A percentile compares a stretch with the other conserved stretches of the same genome.
Evolutionary conservation across 2,797 vertebrate species (phyloP).

Genomic region (Anguilla marmorata): DNA sequence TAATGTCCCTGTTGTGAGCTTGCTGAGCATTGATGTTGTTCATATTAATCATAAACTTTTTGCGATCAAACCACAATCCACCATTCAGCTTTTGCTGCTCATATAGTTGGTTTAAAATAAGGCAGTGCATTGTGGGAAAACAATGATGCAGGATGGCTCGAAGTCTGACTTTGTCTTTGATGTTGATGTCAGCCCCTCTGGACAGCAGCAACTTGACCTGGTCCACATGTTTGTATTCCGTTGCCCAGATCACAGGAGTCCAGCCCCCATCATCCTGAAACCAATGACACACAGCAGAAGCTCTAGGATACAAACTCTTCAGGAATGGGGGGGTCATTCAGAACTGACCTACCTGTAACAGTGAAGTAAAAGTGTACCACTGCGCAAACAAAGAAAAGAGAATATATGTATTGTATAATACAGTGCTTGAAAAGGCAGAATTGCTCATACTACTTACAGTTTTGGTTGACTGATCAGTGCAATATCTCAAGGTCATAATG

Average conservation of each 20-base stretch:
- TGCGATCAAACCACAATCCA: neutral
- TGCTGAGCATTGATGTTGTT: neutral
- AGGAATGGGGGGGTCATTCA: neutral
- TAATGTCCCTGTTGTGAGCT: neutral
- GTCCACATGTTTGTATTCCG: constrained; percentile 89
- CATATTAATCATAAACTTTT: too few species aligned
- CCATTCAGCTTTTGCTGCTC: neutral
- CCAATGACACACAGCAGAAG: neutral
- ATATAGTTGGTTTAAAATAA: neutral
- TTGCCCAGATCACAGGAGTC: constrained; percentile 97
- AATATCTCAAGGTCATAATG: neutral
- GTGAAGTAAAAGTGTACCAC: neutral
- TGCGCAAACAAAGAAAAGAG: neutral
- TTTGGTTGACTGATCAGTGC: neutral
- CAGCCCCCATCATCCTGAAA: constrained; percentile 89
- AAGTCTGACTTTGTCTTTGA: constrained; percentile 88
- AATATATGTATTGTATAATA: neutral
- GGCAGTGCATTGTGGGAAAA: neutral
- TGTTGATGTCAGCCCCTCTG: constrained; percentile 88
- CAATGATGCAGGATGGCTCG: neutral
- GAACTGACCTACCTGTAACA: neutral
- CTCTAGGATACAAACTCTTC: neutral
- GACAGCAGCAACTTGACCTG: constrained; percentile 87
- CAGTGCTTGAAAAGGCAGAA: neutral
- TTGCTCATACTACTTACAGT: too few species aligned